Conservation (phyloP, 2,888 invertebrate genomes). For the Volucella inanis region DNA sequence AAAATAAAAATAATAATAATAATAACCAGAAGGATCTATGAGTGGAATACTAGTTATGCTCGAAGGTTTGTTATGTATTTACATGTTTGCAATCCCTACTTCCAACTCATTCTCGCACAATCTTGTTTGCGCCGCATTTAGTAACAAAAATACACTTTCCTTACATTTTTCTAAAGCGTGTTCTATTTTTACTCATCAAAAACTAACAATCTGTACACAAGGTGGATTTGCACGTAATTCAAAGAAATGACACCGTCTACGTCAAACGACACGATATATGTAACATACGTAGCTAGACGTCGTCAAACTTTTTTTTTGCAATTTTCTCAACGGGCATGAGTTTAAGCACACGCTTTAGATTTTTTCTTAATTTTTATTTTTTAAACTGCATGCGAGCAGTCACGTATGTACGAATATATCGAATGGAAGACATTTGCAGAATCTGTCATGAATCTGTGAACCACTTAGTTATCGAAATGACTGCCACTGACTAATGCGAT, state of each 20-base stretch:
- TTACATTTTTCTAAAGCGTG: background rate
- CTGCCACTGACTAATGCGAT: slow-evolving; percentile 1
- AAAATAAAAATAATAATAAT: too few relatives aligned
- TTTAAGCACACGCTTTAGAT: background rate
- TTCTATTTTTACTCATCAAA: slow-evolving; percentile 27
- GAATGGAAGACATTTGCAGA: slow-evolving; percentile 10
- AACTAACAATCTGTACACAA: slow-evolving; percentile 28
- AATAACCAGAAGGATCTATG: too few relatives aligned
- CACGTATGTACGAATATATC: slow-evolving; percentile 45
- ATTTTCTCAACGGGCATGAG: background rate
- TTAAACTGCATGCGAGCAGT: slow-evolving; percentile 32
- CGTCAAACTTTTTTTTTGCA: slow-evolving; percentile 36
- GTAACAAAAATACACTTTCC: background rate
- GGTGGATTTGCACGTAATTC: slow-evolving; percentile 39
- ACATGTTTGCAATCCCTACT: too few relatives aligned
- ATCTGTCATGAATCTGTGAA: background rate
- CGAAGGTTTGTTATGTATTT: too few relatives aligned
- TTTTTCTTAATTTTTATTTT: background rate
- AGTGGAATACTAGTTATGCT: too few relatives aligned
- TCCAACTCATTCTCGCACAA: too few relatives aligned
- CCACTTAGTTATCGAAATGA: slow-evolving; percentile 7
- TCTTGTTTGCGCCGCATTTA: slow-evolving; percentile 6
- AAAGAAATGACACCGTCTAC: slow-evolving; percentile 19
- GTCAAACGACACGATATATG: background rate
- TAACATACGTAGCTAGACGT: background rate